Base-by-base conservation (phyloP, 2,888 invertebrate species). In the Ethmia dodecea region DNA sequence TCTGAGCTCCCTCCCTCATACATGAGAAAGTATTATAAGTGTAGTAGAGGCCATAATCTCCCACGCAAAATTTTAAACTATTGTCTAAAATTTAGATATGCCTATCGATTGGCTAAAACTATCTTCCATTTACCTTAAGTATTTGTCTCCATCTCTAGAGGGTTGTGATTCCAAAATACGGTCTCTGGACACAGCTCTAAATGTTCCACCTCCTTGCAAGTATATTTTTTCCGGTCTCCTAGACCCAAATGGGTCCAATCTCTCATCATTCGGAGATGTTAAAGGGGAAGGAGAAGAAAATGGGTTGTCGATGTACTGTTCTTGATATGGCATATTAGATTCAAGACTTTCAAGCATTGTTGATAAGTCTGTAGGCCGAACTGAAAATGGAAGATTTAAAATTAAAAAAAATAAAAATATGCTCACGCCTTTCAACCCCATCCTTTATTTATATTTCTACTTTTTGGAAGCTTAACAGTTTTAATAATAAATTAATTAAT, bases 221-320 rank as follows among this genome's bases (percentile, higher is more conserved):
- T 86, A 87, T 41, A 87, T 72, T 44, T 84, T 87, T 44, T 86
- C 86, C 0, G 79, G 75, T 49, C 81, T 69, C 3, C 71, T 50
- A 2, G 71, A 50, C 0, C 71, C 60, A 16, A 86, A 86, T 0
- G 79, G 81, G 13, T 74, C 65, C 12, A 76, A 31, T 33, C 75
- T 54, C 8, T 86, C 86, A 55, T 86, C 87, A 38, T 83, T 87
- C 0, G 87, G 87, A 33, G 87, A 86, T 3, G 87, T 87, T 2
- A 87, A 53, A 0, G 86, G 86, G 11, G 87, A 87, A 1, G 87
- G 87, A 34, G 87, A 87, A 2, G 87, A 87, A 49, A 87, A 87
- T 1, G 87, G 87, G 38, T 87, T 87, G 52, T 87, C 87, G 30
- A 87, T 83, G 42, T 86, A 86, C 35, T 80, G 81, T 13, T 86